Evolutionary conservation across 2,113 vertebrate genomes (phyloP).

Genomic region (Pygathrix nemaeus): DNA sequence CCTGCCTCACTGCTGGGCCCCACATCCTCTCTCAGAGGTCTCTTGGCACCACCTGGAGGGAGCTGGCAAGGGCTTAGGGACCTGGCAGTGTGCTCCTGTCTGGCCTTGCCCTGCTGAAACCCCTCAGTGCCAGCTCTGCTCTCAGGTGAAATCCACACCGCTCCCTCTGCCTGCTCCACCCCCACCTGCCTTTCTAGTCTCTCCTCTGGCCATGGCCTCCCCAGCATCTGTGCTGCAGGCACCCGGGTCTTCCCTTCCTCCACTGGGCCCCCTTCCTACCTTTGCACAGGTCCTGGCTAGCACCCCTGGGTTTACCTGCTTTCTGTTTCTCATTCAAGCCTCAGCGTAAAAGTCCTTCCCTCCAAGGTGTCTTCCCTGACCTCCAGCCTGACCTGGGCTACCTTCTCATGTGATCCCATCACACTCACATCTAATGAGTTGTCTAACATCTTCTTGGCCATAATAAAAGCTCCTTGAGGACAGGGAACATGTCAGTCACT

Average conservation of each 20-base stretch:
- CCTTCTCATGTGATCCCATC: background rate
- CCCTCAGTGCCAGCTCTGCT: background rate
- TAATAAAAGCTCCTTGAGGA: background rate
- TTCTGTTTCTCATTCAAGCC: background rate
- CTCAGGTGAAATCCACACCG: background rate
- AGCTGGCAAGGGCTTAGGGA: background rate
- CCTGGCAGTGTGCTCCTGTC: background rate
- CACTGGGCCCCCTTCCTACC: background rate
- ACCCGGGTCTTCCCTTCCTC: background rate
- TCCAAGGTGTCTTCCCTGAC: background rate
- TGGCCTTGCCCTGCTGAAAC: too few relatives aligned
- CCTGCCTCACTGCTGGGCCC: background rate
- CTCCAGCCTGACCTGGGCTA: background rate
- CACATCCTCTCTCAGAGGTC: background rate
- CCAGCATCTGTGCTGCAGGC: background rate
- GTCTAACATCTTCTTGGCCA: background rate
- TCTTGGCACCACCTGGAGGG: background rate
- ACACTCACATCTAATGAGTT: background rate
- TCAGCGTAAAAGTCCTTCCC: background rate
- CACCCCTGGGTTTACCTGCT: background rate
- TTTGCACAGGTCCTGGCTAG: background rate
- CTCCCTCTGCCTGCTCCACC: fast-evolving
- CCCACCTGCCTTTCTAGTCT: background rate
- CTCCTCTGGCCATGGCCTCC: background rate
- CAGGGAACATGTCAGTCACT: background rate